Conservation (phyloP, 2,113 vertebrate genomes). For the Orientallactaga bullata region DNA sequence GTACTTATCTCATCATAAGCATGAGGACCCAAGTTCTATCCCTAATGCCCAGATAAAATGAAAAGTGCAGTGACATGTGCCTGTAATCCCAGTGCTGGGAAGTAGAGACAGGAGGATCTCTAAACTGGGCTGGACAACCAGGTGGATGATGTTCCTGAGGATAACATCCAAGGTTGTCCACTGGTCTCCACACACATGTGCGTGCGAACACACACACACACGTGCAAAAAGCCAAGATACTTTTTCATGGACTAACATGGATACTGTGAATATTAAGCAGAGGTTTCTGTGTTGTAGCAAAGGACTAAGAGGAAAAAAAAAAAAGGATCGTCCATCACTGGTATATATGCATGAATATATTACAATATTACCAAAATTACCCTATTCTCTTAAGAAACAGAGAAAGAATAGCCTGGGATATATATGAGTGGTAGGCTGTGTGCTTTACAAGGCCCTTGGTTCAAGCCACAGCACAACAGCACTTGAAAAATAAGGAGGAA, state of each 20-base stretch:
- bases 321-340: not conserved
- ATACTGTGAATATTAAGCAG: conserved; percentile 36
- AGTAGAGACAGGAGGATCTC: too few relatives aligned
- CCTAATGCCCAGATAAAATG: too few relatives aligned
- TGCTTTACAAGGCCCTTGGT: not conserved
- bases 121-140: too few relatives aligned
- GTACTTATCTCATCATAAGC: too few relatives aligned
- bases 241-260: not conserved
- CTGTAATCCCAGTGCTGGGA: too few relatives aligned
- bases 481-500: not conserved
- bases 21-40: too few relatives aligned
- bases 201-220: too few relatives aligned
- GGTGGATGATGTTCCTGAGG: too few relatives aligned
- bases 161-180: too few relatives aligned
- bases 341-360: not conserved
- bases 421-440: not conserved
- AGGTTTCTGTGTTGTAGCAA: not conserved
- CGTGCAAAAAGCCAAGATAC: not conserved
- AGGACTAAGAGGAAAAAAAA: conserved; percentile 11
- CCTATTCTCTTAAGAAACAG: conserved; percentile 26
- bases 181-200: too few relatives aligned
- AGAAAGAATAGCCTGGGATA: not conserved
- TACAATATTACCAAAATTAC: conserved; percentile 19
- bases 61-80: too few relatives aligned
- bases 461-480: not conserved